A percentile compares a stretch with the other conserved stretches of the same genome.
Evolutionary conservation across 2,888 invertebrate species (phyloP).

Genomic region (Hydrotaea cyrtoneurina): DNA sequence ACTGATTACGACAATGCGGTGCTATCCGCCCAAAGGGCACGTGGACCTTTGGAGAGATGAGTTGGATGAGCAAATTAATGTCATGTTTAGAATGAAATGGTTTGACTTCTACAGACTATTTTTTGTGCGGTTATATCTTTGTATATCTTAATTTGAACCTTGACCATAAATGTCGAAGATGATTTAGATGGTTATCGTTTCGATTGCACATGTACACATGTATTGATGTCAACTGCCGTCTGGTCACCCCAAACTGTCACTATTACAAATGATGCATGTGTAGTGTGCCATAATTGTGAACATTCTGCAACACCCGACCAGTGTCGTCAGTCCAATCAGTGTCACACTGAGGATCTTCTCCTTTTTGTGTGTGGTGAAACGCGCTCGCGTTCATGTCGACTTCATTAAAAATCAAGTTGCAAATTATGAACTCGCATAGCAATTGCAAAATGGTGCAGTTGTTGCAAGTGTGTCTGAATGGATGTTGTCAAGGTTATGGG

Average conservation of each 20-base stretch:
- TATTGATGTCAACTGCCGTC: background rate
- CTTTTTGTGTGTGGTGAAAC: background rate
- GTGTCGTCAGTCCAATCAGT: background rate
- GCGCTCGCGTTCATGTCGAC: conserved; percentile 20
- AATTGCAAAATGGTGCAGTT: conserved; percentile 6
- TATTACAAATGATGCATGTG: background rate
- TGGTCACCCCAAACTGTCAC: background rate
- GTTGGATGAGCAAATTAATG: too few relatives aligned
- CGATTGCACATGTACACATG: too few relatives aligned
- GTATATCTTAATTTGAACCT: too few relatives aligned
- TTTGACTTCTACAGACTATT: too few relatives aligned
- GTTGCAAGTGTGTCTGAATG: conserved; percentile 25
- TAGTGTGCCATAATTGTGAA: conserved; percentile 3
- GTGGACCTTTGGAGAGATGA: too few relatives aligned
- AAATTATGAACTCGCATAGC: conserved; percentile 51
- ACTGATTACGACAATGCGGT: too few relatives aligned
- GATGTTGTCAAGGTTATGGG: conserved; percentile 60
- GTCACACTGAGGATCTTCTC: background rate
- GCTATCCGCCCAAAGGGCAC: too few relatives aligned
- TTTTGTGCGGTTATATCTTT: too few relatives aligned
- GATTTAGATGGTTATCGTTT: too few relatives aligned
- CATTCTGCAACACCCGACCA: background rate
- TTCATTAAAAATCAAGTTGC: conserved; percentile 64
- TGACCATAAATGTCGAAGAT: too few relatives aligned
- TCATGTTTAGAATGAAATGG: too few relatives aligned